These are phyloP conservation scores for Hipparchia sbordonii DNA, from an alignment of 2,888 invertebrate species.

Conservation along the genomic window DNA sequence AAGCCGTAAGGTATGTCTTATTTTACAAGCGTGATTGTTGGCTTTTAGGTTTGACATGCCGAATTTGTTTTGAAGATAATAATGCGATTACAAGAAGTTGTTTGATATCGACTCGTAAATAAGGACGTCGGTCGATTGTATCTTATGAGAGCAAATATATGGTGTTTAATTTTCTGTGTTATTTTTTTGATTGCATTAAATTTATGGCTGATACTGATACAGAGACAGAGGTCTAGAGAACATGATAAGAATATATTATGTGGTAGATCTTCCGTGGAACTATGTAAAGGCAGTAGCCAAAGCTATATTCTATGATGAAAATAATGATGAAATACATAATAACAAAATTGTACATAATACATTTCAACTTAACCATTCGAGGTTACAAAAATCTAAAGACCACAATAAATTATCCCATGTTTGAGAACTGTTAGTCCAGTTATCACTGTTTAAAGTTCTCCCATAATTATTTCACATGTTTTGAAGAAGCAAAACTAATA, in stretches of 20 bases:
- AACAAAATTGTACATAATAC: no score
- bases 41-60: constrained; percentile 52
- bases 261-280: no score
- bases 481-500: neutral
- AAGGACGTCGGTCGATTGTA: neutral
- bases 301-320: no score
- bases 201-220: no score
- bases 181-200: no score
- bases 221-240: no score
- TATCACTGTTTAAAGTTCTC: neutral
- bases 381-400: no score
- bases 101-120: constrained; percentile 11
- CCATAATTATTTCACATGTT: constrained; percentile 11
- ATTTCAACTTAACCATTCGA: no score
- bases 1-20: constrained; percentile 61
- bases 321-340: no score
- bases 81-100: constrained; percentile 2
- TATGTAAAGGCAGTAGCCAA: no score
- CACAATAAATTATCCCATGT: neutral
- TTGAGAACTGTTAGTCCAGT: neutral
- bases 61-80: constrained; percentile 28
- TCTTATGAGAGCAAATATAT: neutral
- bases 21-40: constrained; percentile 72
- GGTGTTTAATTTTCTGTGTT: neutral
- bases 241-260: no score